phyloP scores from a whole-genome alignment of 2,888 invertebrate genomes.

The Muscina levida region DNA sequence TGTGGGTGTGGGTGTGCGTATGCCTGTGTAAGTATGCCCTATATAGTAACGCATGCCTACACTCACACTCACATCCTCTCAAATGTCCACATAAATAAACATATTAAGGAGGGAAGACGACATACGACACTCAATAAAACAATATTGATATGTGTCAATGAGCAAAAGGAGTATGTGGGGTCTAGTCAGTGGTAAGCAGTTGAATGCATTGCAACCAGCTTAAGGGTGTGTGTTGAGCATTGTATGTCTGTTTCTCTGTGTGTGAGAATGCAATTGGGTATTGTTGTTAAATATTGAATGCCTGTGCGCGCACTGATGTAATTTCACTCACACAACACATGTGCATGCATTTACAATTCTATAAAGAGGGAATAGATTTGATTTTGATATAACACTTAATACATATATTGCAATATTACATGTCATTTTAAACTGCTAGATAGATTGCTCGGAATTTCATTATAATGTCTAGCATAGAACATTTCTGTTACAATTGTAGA shows the following conservation, averaged over 20 bases:
- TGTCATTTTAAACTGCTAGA: slow-evolving; percentile 19
- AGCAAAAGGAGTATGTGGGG: too few species aligned
- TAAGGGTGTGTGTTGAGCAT: too few species aligned
- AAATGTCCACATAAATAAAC: background rate
- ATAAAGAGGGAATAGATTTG: background rate
- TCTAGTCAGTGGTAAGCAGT: too few species aligned
- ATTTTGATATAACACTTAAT: too few species aligned
- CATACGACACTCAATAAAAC: background rate
- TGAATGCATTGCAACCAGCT: too few species aligned
- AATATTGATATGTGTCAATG: slow-evolving; percentile 13
- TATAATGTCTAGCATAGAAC: too few species aligned
- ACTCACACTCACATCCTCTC: background rate
- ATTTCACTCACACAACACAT: slow-evolving; percentile 54
- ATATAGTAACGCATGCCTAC: too few species aligned
- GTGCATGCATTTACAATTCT: slow-evolving; percentile 15
- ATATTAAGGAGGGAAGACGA: background rate
- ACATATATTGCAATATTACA: background rate
- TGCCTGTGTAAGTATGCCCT: too few species aligned
- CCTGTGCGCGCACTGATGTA: slow-evolving; percentile 47
- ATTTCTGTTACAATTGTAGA: too few species aligned
- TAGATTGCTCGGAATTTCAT: too few species aligned
- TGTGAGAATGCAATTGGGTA: background rate
- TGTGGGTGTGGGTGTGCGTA: background rate
- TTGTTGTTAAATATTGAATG: slow-evolving; percentile 1
- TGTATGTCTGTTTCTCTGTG: too few species aligned